Evolutionary conservation across 2,797 vertebrate species (phyloP).

Genomic region (Peromyscus nudipes): DNA sequence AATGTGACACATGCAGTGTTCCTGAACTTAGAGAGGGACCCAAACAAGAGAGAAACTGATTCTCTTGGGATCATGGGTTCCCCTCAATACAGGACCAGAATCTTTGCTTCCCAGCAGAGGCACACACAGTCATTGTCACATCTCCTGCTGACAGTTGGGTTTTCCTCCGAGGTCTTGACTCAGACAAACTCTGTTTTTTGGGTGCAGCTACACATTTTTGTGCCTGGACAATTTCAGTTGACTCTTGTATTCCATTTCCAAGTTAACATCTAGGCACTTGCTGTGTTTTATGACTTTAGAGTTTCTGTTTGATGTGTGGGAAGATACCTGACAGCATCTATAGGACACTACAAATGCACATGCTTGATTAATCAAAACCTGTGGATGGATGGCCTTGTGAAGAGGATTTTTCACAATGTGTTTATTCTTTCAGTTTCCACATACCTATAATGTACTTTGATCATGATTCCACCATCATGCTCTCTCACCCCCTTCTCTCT

Average conservation of each 20-base stretch:
- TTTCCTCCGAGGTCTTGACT: not conserved
- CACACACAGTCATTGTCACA: not conserved
- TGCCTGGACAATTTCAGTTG: not conserved
- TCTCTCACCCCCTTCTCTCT: not conserved
- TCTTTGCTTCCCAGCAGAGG: not conserved
- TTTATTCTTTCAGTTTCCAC: not conserved
- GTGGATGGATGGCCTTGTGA: not conserved
- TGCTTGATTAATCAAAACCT: not conserved
- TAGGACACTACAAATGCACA: not conserved
- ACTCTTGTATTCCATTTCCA: not conserved
- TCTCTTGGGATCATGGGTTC: not conserved
- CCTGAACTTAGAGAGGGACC: not conserved
- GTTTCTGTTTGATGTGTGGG: not conserved
- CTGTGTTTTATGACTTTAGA: slow-evolving; percentile 39
- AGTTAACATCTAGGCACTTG: not conserved
- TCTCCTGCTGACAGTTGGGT: not conserved
- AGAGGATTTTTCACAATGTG: not conserved
- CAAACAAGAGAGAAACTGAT: not conserved
- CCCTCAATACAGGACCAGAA: not conserved
- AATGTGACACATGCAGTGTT: not conserved
- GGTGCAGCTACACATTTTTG: not conserved
- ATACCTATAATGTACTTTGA: not conserved
- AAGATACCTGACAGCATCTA: not conserved
- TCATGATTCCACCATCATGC: not conserved
- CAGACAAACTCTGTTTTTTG: slow-evolving; percentile 12